Evolutionary conservation across 2,888 invertebrate genomes (phyloP), one percentile per base, ranked within the genome.

Genomic region (Tineola bisselliella): DNA sequence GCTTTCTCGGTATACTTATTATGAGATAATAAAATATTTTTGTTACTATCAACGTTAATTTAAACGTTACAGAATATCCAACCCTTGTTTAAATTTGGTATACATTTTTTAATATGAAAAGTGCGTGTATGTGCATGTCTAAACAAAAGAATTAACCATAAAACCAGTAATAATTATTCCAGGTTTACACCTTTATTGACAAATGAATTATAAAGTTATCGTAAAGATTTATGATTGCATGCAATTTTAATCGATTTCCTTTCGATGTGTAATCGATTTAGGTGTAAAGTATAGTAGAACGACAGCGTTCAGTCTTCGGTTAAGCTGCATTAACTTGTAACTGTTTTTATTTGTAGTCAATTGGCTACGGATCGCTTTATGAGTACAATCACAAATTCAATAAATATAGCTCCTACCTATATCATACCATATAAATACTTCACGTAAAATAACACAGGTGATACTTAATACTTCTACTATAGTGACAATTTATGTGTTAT

Each of bases 191-290:
- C 38, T 38, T 38, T 38, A 38, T 38, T 38, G 48, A 17, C 48
- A 48, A 17, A 48, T 48, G 48, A 71, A 69, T 75, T 71, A 78
- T 81, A 81, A 81, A 75, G 68, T 62, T 67, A 76, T 78, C 72
- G 76, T 76, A 78, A 78, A 70, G 74, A 79, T 76, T 79, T 81
- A 79, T 80, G 77, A 75, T 71, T 63, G 68, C 70, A 64, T 70
- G 76, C 70, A 75, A 72, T 69, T 70, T 67, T 73, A 84, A 86
- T 86, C 80, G 75, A 84, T 84, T 86, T 78, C n/a, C 76, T 71
- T 74, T 76, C 78, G 77, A 82, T 82, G 76, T 81, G 77, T 68
- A 84, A 86, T 84, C 80, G 83, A 86, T 86, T 86, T 75, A 76
- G 71, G 80, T 84, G 84, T 81, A 78, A 82, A 81, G 79, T 81